phyloP scores from a whole-genome alignment of 2,797 vertebrate species.

The Rhabdophis nuchalis region DNA sequence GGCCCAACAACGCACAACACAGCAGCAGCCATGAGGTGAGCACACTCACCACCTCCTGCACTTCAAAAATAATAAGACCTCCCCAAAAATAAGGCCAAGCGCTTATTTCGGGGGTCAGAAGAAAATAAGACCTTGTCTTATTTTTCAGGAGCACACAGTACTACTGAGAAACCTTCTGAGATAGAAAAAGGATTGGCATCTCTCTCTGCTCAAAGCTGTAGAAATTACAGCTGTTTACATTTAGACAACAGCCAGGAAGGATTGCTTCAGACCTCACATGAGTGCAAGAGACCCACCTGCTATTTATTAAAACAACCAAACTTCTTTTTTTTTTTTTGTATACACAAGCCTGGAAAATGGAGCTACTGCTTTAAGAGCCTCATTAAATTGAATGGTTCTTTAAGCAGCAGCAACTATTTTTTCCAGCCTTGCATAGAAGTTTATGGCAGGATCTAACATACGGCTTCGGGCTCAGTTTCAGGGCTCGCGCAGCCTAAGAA shows the following conservation, averaged over 20 bases:
- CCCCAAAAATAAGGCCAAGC: too few species aligned
- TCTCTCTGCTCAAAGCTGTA: neutral
- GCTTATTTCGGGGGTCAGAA: too few species aligned
- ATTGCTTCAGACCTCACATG: neutral
- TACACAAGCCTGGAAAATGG: neutral
- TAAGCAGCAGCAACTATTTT: neutral
- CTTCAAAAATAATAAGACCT: too few species aligned
- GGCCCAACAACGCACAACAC: too few species aligned
- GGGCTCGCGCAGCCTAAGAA: neutral
- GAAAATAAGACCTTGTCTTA: too few species aligned
- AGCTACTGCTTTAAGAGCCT: neutral
- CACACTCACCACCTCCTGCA: too few species aligned
- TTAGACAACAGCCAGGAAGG: neutral
- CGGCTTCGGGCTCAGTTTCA: neutral
- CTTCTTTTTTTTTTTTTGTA: neutral
- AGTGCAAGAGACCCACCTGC: neutral
- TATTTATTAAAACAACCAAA: neutral
- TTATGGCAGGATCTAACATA: neutral
- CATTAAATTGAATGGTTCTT: neutral
- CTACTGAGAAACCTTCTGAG: neutral
- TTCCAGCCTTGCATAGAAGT: neutral
- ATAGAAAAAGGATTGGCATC: neutral
- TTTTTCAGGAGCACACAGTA: too few species aligned
- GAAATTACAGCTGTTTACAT: neutral
- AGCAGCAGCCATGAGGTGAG: too few species aligned